Conservation (phyloP, 1,140 invertebrate species). For the Triops cancriformis region DNA sequence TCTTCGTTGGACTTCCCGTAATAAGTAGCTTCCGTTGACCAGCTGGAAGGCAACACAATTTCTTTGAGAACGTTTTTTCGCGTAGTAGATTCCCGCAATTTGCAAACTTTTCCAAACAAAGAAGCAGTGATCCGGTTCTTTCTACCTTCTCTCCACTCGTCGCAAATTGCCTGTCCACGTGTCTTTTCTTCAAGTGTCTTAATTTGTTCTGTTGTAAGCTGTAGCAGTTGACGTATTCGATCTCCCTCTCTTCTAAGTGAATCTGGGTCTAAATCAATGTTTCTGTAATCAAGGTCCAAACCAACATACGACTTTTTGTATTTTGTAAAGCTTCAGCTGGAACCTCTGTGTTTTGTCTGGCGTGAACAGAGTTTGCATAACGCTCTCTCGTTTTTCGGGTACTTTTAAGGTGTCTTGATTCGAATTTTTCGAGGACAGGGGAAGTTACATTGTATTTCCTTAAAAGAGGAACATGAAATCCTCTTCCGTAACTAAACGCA, state of each 20-base stretch:
- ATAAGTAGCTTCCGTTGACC: not conserved
- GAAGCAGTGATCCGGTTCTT: not conserved
- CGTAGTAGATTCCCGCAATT: not conserved
- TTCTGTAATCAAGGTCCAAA: not conserved
- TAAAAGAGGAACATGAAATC: conserved; percentile 9
- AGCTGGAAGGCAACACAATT: not conserved
- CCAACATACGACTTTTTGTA: not conserved
- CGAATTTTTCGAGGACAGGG: not conserved
- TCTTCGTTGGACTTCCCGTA: not conserved
- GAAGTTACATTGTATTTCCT: not conserved
- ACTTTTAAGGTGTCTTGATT: not conserved
- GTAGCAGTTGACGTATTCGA: not conserved
- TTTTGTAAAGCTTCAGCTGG: not conserved
- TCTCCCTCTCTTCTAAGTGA: not conserved
- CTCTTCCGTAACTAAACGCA: not conserved
- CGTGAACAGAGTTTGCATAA: not conserved
- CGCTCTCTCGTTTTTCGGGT: not conserved
- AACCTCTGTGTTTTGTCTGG: not conserved
- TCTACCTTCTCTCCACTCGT: not conserved
- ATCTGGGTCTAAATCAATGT: not conserved
- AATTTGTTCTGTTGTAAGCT: not conserved
- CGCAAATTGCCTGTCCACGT: not conserved
- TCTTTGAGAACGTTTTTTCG: not conserved
- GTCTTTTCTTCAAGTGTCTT: not conserved
- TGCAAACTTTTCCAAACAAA: not conserved